These are phyloP conservation scores for Colossoma macropomum DNA, from an alignment of 2,113 vertebrate genomes.

Conservation along the genomic window DNA sequence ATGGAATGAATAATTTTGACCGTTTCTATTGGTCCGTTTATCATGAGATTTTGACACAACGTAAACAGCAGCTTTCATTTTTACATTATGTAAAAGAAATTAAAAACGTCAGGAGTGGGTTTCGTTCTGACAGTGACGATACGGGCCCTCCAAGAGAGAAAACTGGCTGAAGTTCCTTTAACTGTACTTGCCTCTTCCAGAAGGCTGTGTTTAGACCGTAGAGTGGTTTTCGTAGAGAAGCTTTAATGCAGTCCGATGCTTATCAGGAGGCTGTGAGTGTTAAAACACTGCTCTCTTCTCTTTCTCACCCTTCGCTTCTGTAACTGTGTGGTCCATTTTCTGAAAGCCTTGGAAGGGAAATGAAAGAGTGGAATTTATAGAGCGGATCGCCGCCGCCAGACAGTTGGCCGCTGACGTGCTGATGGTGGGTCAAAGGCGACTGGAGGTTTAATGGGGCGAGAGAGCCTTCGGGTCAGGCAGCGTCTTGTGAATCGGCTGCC, in stretches of 20 bases:
- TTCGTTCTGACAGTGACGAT: no score
- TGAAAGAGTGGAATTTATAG: slow-evolving; percentile 6
- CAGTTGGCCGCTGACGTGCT: slow-evolving; percentile 12
- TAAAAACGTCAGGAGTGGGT: no score
- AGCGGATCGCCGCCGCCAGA: slow-evolving; percentile 15
- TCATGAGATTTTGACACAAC: no score
- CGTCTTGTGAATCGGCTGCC: not conserved
- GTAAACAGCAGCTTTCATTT: no score
- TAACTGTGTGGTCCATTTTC: slow-evolving; percentile 18
- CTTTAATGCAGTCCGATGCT: not conserved
- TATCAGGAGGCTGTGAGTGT: slow-evolving; percentile 14
- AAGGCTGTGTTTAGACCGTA: not conserved
- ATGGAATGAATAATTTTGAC: no score
- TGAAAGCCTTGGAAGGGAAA: not conserved
- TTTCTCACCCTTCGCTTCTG: slow-evolving; percentile 37
- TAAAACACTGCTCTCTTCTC: slow-evolving; percentile 1
- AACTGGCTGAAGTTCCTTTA: no score
- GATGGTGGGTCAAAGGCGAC: slow-evolving; percentile 36
- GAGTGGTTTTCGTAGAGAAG: not conserved
- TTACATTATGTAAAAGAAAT: no score
- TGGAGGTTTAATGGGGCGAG: slow-evolving; percentile 32
- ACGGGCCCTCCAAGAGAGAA: no score
- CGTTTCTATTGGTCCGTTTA: no score
- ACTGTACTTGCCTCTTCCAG: not conserved
- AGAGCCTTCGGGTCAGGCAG: not conserved